Base-by-base conservation (phyloP, 2,888 invertebrate genomes). In the Drosophila pullipes region DNA sequence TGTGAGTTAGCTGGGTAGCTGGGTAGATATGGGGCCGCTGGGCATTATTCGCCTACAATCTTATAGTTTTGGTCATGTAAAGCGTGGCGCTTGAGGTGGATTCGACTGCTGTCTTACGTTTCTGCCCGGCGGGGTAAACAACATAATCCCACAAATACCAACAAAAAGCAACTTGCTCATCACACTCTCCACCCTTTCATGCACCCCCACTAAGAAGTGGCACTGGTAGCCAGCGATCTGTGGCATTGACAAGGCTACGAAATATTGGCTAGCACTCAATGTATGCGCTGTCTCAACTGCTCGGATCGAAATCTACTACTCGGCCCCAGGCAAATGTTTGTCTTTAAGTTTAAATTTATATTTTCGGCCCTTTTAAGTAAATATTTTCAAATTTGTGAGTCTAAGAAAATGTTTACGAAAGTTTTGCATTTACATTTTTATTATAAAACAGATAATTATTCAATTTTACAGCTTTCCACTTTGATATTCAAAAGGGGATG, bases 41-140 rank as follows among this genome's bases (percentile, higher is more conserved):
- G 64, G 80, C 69, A 44, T 68, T 84, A 86, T 82, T 84, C 82
- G 82, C 81, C 68, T 74, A 81, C 75, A 82, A 84, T 84, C 81
- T 82, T 81, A 82, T 78, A 86, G 84, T 86, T 85, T 82, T 74
- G 71, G 78, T 75, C 81, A 84, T 84, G 82, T 77, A 82, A 85
- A 86, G 82, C 78, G 76, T 68, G 74, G 68, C 74, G 80, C 82
- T 85, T 85, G 83, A 64, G 76, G 76, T 69, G 53, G 22, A 69
- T 68, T 30, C 28, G 11, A 35, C n/a, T 18, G 37, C 64, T 57
- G 65, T 61, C 61, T 61, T 44, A 60, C 60, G 47, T 30, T 63
- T 58, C 67, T 73, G 69, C 44, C 65, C 49, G 69, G 49, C 65
- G 72, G 69, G 62, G 59, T 74, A 69, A 76, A 69, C 22, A 70